A percentile compares a stretch with the other conserved stretches of the same genome.
phyloP scores from a whole-genome alignment of 2,888 invertebrate species.

The Brenthis ino region DNA sequence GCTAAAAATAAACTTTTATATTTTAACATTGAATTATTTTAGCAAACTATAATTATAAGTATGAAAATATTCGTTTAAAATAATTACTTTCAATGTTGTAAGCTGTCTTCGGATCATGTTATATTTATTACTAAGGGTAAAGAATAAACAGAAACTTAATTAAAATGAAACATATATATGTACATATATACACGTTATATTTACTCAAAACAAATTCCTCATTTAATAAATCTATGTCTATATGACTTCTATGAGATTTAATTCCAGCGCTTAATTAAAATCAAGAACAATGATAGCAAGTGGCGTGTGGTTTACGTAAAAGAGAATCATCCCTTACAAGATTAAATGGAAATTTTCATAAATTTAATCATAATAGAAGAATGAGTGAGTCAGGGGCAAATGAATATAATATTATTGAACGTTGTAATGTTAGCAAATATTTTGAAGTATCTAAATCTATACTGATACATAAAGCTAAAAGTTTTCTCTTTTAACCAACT shows the following conservation, averaged over 20 bases:
- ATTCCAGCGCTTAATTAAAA: constrained; percentile 37
- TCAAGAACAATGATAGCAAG: constrained; percentile 35
- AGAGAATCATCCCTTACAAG: constrained; percentile 26
- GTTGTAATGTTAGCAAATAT: background rate
- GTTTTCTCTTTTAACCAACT: no score
- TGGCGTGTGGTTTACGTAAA: constrained; percentile 33
- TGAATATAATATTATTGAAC: background rate
- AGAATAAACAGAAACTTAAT: constrained; percentile 8
- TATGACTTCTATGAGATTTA: constrained; percentile 21
- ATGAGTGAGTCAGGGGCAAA: background rate
- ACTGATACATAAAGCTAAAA: no score
- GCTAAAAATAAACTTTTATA: no score
- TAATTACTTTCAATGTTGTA: background rate
- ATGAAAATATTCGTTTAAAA: no score
- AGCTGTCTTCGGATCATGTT: background rate
- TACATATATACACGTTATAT: background rate
- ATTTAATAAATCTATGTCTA: background rate
- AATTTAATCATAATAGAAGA: constrained; percentile 17
- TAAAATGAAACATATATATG: constrained; percentile 16
- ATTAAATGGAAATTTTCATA: constrained; percentile 28
- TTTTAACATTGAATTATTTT: no score
- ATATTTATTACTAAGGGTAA: background rate
- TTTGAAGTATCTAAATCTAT: background rate
- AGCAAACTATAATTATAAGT: no score
- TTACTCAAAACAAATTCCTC: no score